phyloP scores from a whole-genome alignment of 2,888 invertebrate species.

The Allacma fusca region DNA sequence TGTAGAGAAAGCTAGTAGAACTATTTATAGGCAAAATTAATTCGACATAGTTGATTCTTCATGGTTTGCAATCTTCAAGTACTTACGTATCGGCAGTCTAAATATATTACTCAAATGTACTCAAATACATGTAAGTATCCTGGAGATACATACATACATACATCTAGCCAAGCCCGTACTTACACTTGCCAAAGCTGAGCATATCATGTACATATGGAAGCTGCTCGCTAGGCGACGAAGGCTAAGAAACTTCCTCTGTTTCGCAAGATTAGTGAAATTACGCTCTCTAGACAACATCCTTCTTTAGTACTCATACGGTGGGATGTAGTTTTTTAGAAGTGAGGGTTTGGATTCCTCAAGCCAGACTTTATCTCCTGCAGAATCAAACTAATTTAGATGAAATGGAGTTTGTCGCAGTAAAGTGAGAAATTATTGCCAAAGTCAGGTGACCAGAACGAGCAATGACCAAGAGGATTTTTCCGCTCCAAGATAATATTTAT shows the following conservation, averaged over 20 bases:
- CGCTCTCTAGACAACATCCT: too few relatives aligned
- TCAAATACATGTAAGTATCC: neutral
- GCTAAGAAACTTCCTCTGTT: neutral
- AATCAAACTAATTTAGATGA: slow-evolving; percentile 43
- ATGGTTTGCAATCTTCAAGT: slow-evolving; percentile 16
- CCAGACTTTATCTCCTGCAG: neutral
- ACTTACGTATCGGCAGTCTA: too few relatives aligned
- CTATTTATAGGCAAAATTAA: slow-evolving; percentile 20
- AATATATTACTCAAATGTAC: neutral
- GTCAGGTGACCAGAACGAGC: slow-evolving; percentile 48
- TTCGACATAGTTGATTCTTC: slow-evolving; percentile 5
- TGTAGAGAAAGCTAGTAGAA: too few relatives aligned
- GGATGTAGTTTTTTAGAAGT: too few relatives aligned
- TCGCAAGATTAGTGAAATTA: slow-evolving; percentile 6
- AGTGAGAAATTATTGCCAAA: slow-evolving; percentile 40
- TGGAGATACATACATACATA: too few relatives aligned
- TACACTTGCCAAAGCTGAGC: too few relatives aligned
- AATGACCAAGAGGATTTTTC: slow-evolving; percentile 45
- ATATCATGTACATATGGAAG: too few relatives aligned
- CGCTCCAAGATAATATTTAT: neutral
- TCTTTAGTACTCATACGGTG: too few relatives aligned
- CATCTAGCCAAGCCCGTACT: too few relatives aligned
- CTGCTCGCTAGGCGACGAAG: too few relatives aligned
- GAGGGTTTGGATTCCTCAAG: neutral
- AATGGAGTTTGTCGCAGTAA: slow-evolving; percentile 40